Evolutionary conservation across 2,888 invertebrate genomes (phyloP).

Genomic region (Sminthurides aquaticus): DNA sequence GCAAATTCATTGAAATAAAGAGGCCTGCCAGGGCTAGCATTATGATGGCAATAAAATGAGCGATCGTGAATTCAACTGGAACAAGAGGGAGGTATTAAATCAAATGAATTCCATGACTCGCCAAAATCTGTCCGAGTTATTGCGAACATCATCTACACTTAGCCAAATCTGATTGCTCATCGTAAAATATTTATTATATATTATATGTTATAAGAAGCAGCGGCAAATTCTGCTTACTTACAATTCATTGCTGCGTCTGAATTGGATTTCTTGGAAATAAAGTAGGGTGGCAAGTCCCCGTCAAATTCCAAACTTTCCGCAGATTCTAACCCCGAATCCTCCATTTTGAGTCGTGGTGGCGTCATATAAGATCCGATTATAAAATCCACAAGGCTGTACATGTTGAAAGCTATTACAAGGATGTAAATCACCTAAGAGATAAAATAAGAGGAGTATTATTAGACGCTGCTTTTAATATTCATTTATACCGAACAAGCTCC

Average conservation of each 20-base stretch:
- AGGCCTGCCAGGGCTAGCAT: conserved; percentile 14
- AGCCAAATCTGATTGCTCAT: too few species aligned
- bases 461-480: too few species aligned
- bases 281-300: not conserved
- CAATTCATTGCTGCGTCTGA: not conserved
- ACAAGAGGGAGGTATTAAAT: conserved; percentile 2
- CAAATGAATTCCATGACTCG: too few species aligned
- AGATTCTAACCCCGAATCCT: too few species aligned
- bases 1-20: conserved; percentile 17
- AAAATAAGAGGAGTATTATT: too few species aligned
- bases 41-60: conserved; percentile 14
- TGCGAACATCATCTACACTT: too few species aligned
- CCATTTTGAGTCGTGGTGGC: not conserved
- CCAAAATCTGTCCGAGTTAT: too few species aligned
- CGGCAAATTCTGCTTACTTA: not conserved
- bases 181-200: too few species aligned
- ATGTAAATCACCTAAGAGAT: conserved; percentile 12
- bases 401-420: conserved; percentile 13
- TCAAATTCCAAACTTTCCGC: not conserved
- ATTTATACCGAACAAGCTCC: too few species aligned
- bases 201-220: too few species aligned
- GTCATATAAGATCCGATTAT: not conserved
- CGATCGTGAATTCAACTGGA: conserved; percentile 18
- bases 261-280: not conserved
- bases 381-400: conserved; percentile 10